Evolutionary conservation across 1,140 invertebrate genomes (phyloP).

Genomic region (Argopecten irradians): DNA sequence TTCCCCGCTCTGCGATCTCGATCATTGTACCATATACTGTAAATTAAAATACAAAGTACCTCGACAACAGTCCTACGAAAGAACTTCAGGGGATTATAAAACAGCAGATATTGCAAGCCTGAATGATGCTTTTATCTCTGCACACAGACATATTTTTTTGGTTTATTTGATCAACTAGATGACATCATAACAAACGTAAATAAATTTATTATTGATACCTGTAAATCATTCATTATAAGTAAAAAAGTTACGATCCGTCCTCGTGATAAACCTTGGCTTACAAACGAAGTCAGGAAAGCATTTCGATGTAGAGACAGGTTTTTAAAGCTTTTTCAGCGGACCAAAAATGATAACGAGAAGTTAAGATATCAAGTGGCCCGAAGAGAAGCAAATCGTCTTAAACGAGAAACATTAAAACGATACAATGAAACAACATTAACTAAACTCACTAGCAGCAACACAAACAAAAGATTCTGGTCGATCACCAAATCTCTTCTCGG

Average conservation of each 20-base stretch:
- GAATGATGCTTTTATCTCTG: not conserved
- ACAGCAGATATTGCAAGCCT: not conserved
- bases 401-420: not conserved
- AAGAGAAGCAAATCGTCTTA: not conserved
- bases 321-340: not conserved
- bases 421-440: too few relatives aligned
- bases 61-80: not conserved
- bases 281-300: not conserved
- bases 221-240: not conserved
- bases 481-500: not conserved
- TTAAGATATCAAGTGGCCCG: not conserved
- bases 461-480: too few relatives aligned
- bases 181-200: not conserved
- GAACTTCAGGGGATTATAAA: not conserved
- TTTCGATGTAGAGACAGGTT: not conserved
- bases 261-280: not conserved
- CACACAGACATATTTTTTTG: too few relatives aligned
- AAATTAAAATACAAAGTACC: not conserved
- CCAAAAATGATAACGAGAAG: not conserved
- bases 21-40: not conserved
- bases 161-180: not conserved
- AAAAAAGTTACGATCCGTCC: not conserved
- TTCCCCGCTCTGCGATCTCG: not conserved
- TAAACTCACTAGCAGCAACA: too few relatives aligned
- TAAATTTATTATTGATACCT: not conserved